A percentile compares a stretch with the other conserved stretches of the same genome.
Conservation (phyloP, 2,797 vertebrate species). For the Acridotheres tristis region DNA sequence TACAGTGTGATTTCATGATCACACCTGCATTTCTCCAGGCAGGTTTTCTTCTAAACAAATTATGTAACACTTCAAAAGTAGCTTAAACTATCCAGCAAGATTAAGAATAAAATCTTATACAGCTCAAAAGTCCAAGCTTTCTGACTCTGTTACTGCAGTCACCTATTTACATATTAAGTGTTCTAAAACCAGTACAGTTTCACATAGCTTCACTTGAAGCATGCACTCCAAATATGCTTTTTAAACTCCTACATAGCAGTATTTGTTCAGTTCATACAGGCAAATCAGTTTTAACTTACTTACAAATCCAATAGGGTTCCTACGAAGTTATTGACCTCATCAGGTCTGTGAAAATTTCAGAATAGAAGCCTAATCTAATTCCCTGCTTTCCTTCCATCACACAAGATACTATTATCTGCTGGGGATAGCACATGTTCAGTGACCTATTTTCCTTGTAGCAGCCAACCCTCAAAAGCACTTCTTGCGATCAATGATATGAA, state of each 20-base stretch:
- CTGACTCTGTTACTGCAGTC: neutral
- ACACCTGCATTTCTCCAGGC: neutral
- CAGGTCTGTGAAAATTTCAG: neutral
- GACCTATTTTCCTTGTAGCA: neutral
- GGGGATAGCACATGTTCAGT: neutral
- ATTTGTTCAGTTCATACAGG: neutral
- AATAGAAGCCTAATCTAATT: neutral
- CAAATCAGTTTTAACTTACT: neutral
- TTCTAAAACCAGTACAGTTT: neutral
- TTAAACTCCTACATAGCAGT: neutral
- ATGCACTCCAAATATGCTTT: neutral
- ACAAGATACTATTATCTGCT: neutral
- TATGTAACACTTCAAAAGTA: neutral
- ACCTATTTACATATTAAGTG: neutral
- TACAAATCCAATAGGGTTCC: neutral
- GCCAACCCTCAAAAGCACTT: neutral
- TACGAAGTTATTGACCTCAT: neutral
- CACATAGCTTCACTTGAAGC: neutral
- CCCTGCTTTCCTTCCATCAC: neutral
- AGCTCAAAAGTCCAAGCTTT: neutral
- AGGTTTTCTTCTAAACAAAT: neutral
- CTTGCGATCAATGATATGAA: neutral
- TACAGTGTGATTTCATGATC: neutral
- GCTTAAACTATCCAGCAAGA: neutral
- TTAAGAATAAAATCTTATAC: neutral